Conservation (phyloP, 2,113 vertebrate species). For the Polyodon spathula region DNA sequence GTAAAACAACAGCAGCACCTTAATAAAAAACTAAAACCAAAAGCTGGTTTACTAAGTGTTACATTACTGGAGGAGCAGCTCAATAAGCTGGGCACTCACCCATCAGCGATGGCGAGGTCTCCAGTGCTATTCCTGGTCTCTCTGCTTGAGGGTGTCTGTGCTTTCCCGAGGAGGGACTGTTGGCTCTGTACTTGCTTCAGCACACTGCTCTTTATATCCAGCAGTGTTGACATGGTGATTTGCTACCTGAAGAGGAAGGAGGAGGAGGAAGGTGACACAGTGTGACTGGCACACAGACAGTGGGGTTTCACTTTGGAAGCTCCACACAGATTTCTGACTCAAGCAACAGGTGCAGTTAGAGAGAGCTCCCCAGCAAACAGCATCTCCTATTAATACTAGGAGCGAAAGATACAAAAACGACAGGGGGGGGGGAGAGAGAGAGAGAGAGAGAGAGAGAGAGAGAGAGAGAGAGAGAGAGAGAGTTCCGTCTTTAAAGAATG, state of each 20-base stretch:
- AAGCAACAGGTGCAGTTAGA: no score
- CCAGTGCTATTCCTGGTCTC: slow-evolving; percentile 40
- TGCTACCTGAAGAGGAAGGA: slow-evolving; percentile 3
- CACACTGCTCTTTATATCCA: slow-evolving; percentile 46
- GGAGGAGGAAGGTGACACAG: neutral
- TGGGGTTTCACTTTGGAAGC: slow-evolving; percentile 7
- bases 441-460: no score
- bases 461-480: slow-evolving; percentile 3
- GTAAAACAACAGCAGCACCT: no score
- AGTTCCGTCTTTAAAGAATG: slow-evolving; percentile 40
- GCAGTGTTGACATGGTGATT: slow-evolving; percentile 35
- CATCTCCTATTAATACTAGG: no score
- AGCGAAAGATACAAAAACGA: neutral
- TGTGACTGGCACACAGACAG: slow-evolving; percentile 6
- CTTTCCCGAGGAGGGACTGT: slow-evolving; percentile 47
- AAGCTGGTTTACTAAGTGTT: no score
- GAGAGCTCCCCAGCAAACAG: no score
- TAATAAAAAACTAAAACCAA: no score
- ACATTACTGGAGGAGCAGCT: no score
- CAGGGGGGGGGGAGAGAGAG: neutral
- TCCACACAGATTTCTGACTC: neutral
- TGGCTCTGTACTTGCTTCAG: slow-evolving; percentile 44
- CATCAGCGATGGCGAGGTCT: slow-evolving; percentile 36
- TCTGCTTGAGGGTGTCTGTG: slow-evolving; percentile 44
- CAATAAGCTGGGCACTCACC: slow-evolving; percentile 37